A percentile compares a stretch with the other conserved stretches of the same genome.
phyloP scores from a whole-genome alignment of 2,888 invertebrate genomes.

The Hedychridium roseum region DNA sequence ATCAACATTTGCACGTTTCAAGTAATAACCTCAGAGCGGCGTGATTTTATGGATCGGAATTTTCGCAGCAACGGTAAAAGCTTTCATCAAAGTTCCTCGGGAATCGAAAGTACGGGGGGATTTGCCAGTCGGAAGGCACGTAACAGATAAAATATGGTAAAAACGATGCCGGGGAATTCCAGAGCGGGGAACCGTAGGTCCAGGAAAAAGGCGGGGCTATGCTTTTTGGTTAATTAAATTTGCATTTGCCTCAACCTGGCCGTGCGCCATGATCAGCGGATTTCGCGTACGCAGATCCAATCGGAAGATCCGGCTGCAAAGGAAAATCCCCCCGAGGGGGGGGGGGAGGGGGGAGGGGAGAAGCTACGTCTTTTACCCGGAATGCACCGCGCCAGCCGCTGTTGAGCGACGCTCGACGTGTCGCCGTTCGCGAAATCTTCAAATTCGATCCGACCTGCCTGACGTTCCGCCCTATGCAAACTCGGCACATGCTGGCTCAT shows the following conservation, averaged over 20 bases:
- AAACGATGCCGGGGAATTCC: not conserved
- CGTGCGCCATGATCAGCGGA: conserved; percentile 36
- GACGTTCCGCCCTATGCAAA: too few relatives aligned
- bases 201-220: conserved; percentile 14
- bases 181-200: not conserved
- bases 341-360: too few relatives aligned
- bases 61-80: too few relatives aligned
- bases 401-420: not conserved
- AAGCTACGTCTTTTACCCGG: too few relatives aligned
- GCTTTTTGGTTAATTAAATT: conserved; percentile 53
- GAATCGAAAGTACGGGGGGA: too few relatives aligned
- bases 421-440: not conserved
- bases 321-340: not conserved
- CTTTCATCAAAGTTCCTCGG: too few relatives aligned
- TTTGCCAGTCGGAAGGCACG: too few relatives aligned
- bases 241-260: conserved; percentile 48
- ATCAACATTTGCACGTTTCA: too few relatives aligned
- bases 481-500: too few relatives aligned
- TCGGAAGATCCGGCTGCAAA: not conserved
- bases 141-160: too few relatives aligned
- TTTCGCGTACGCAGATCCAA: conserved; percentile 20
- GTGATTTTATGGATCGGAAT: conserved; percentile 6
- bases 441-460: too few relatives aligned
- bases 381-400: not conserved
- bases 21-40: too few relatives aligned